A percentile compares a stretch with the other conserved stretches of the same genome.
Evolutionary conservation across 2,113 vertebrate genomes (phyloP).

Genomic region (Fregata magnificens): DNA sequence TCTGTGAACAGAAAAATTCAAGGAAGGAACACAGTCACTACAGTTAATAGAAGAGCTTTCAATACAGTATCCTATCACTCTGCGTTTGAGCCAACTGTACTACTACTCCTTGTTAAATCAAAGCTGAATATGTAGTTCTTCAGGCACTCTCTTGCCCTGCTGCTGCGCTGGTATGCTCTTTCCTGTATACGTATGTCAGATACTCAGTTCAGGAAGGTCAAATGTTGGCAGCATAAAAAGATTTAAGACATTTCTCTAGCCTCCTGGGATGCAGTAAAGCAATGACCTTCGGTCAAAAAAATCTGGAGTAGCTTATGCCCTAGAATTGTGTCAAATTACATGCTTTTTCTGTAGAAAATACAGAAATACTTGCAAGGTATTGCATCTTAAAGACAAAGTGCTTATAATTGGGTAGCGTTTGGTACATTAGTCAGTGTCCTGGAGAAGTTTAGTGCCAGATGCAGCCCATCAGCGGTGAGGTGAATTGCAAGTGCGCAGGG

Average conservation of each 20-base stretch:
- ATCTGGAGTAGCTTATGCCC: background rate
- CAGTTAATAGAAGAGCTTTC: background rate
- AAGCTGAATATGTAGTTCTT: background rate
- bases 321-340: background rate
- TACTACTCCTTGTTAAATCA: background rate
- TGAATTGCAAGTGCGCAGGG: background rate
- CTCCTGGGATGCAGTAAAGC: background rate
- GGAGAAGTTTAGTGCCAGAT: background rate
- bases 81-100: background rate
- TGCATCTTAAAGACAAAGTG: background rate
- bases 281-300: background rate
- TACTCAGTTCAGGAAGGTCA: background rate
- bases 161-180: background rate
- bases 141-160: background rate
- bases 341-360: background rate
- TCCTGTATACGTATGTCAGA: background rate
- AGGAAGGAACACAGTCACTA: rapidly evolving
- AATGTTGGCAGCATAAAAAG: background rate
- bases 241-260: rapidly evolving
- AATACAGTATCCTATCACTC: background rate
- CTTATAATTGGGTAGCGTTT: rapidly evolving
- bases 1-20: background rate
- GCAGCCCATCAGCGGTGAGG: background rate
- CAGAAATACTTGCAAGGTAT: background rate
- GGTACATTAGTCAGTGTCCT: too few relatives aligned